phyloP scores from a whole-genome alignment of 2,888 invertebrate genomes.

The Mesoligia furuncula region DNA sequence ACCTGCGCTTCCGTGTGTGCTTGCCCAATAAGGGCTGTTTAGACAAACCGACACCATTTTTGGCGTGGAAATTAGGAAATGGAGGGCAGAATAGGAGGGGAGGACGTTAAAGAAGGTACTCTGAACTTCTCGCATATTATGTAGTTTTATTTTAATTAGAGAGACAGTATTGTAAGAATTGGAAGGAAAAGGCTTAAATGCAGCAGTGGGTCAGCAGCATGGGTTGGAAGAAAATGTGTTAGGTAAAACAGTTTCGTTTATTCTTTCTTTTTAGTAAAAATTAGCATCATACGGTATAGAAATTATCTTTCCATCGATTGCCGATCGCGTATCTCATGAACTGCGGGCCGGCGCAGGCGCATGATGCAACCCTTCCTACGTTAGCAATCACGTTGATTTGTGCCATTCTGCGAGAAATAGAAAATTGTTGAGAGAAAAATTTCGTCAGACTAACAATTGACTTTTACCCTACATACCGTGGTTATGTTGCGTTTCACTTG shows the following conservation, averaged over 20 bases:
- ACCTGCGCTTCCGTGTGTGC: slow-evolving; percentile 81
- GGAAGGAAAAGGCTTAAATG: not conserved
- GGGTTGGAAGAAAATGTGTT: not conserved
- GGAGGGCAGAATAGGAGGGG: not conserved
- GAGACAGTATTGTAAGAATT: too few species aligned
- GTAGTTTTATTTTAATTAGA: not conserved
- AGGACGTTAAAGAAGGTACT: not conserved
- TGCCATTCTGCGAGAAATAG: slow-evolving; percentile 66
- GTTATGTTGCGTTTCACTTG: slow-evolving; percentile 41
- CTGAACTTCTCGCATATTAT: not conserved
- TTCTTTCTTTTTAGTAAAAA: not conserved
- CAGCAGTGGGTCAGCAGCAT: not conserved
- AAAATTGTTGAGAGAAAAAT: slow-evolving; percentile 70
- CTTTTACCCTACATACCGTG: slow-evolving; percentile 60
- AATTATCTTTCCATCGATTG: slow-evolving; percentile 27
- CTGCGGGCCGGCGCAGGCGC: slow-evolving; percentile 60
- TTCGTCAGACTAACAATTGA: slow-evolving; percentile 62
- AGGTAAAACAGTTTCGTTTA: not conserved
- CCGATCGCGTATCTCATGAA: slow-evolving; percentile 60
- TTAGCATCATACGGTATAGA: slow-evolving; percentile 12
- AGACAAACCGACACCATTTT: slow-evolving; percentile 51
- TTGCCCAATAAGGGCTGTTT: slow-evolving; percentile 67
- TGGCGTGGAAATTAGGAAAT: slow-evolving; percentile 23
- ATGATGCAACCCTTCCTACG: slow-evolving; percentile 69
- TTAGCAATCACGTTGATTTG: slow-evolving; percentile 69